These are phyloP conservation scores for Adrianichthys oophorus DNA, from an alignment of 2,797 vertebrate genomes.

Conservation along the genomic window DNA sequence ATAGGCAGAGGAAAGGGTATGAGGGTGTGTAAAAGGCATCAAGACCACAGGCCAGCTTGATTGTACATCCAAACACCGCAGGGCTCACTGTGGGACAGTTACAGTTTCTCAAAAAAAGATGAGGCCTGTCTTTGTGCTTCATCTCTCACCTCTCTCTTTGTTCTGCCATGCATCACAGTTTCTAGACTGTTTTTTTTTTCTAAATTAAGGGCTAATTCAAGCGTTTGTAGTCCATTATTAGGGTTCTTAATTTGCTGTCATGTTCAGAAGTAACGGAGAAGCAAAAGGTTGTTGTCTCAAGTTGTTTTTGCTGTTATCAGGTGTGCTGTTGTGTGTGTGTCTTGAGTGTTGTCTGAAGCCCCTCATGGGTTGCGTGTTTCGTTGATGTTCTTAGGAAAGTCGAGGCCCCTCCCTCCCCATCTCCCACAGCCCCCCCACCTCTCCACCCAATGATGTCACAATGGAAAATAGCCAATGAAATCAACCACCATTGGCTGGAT, in stretches of 20 bases:
- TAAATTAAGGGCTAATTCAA: slow-evolving; percentile 83
- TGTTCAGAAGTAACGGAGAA: slow-evolving; percentile 32
- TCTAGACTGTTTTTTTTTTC: slow-evolving; percentile 60
- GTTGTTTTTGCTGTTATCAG: slow-evolving; percentile 47
- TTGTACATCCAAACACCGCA: slow-evolving; percentile 49
- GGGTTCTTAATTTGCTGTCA: slow-evolving; percentile 50
- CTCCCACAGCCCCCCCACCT: slow-evolving; percentile 1
- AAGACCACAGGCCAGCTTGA: slow-evolving; percentile 58
- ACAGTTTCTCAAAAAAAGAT: slow-evolving; percentile 31
- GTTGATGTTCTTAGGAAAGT: slow-evolving; percentile 39
- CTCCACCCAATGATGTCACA: slow-evolving; percentile 62
- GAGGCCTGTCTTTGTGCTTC: slow-evolving; percentile 40
- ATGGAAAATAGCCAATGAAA: slow-evolving; percentile 61
- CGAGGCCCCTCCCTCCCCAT: slow-evolving; percentile 4
- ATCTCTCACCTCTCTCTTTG: slow-evolving; percentile 34
- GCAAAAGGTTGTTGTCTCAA: slow-evolving; percentile 41
- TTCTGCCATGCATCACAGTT: slow-evolving; percentile 53
- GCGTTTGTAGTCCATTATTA: slow-evolving; percentile 60
- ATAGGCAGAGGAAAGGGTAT: slow-evolving; percentile 10
- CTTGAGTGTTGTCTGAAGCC: slow-evolving; percentile 55
- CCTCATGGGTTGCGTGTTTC: slow-evolving; percentile 32
- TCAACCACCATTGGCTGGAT: slow-evolving; percentile 38
- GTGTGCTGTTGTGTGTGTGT: slow-evolving; percentile 55
- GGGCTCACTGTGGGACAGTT: slow-evolving; percentile 35
- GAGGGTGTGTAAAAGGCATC: slow-evolving; percentile 44